Base-by-base conservation (phyloP, 2,797 vertebrate genomes). In the Aulostomus chinensis region DNA sequence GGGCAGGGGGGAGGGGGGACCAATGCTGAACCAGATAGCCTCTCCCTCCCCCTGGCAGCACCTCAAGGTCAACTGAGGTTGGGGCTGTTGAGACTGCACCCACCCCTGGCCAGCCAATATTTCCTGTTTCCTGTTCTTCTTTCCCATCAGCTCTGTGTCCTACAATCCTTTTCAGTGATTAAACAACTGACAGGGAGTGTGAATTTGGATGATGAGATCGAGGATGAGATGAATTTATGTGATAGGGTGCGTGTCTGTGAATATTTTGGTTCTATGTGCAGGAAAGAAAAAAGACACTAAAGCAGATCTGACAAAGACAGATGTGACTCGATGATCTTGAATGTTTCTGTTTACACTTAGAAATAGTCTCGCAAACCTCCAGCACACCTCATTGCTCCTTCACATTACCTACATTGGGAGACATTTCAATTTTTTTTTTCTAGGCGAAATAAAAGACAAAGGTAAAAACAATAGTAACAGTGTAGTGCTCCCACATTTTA, bases 91-190 rank as follows among this genome's bases (percentile, higher is more conserved):
- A 56, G 65, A 10, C 39, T 16, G 20, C 15, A 59, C 56, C n/a
- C 14, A 57, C 58, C 30, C 1, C 61, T 12, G 52, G 18, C 43
- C 52, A 39, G 54, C 59, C 52, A 61, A 65, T 67, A 73, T 71
- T 64, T 46, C 33, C 10, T 58, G 41, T 65, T 36, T 8, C 5
- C 1, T 10, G n/a, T 7, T 24, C 36, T 33, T 33, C 36, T 51
- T 48, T 30, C 54, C 42, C 28, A 42, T 65, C 73, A 57, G 25
- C 39, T 16, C 46, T 57, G 68, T 55, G 58, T 64, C 66, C 61
- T 68, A 53, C 70, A 74, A 78, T 76, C 73, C 76, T 72, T 68
- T 29, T 55, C 73, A 65, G 65, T 75, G 83, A 85, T 85, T 84
- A 83, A 76, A 73, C 76, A 63, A 47, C 79, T 64, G 63, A 83